These are phyloP conservation scores for Odocoileus hemionus DNA, from an alignment of 2,113 vertebrate species.

Conservation along the genomic window DNA sequence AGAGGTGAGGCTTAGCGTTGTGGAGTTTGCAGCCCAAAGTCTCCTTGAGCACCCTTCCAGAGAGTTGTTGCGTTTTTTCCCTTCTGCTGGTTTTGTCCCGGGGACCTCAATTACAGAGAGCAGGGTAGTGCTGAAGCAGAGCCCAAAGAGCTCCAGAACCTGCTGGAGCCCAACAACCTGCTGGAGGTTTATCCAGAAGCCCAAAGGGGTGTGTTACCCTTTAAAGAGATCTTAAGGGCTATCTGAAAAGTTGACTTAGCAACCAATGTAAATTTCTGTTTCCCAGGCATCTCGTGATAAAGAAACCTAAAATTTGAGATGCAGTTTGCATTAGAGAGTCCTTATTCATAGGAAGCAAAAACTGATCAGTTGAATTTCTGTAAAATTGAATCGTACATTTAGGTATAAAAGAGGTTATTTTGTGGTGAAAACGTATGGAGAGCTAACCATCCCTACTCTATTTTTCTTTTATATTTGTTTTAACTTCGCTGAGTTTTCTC, in stretches of 20 bases:
- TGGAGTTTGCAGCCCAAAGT: not conserved
- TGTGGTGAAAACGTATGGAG: not conserved
- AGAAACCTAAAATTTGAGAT: not conserved
- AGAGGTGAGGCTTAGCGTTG: slow-evolving; percentile 7
- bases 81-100: not conserved
- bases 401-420: not conserved
- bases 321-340: not conserved
- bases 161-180: not conserved
- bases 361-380: not conserved
- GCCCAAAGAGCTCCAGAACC: not conserved
- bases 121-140: not conserved
- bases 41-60: slow-evolving; percentile 12
- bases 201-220: not conserved
- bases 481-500: not conserved
- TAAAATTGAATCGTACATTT: not conserved
- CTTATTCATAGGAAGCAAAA: not conserved
- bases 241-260: not conserved
- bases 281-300: not conserved
- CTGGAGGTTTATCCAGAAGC: not conserved
- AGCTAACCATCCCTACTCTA: not conserved
- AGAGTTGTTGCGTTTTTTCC: not conserved
- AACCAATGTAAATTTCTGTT: not conserved
- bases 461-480: not conserved
- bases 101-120: not conserved
- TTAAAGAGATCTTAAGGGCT: not conserved